Evolutionary conservation across 64 coral and sea anemone species (phyloP), one percentile per base, ranked within the genome.

Genomic region (Stylophora pistillata): DNA sequence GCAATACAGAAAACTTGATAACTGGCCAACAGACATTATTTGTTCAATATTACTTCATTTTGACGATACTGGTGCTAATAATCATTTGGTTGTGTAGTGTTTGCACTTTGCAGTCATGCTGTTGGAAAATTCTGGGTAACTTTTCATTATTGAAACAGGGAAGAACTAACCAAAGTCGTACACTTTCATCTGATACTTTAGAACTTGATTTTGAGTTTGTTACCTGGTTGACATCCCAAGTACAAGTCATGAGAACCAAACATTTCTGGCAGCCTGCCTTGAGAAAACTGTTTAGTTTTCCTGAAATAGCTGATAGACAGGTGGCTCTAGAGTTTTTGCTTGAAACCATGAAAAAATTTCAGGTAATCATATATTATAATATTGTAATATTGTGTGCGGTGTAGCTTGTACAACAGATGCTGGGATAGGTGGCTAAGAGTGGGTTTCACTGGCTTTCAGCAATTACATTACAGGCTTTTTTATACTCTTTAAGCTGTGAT

Each of bases 141-240:
- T 17, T 74, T 11, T 7, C 30, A 13, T 10, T 74, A 31, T 18
- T 34, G 29, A 15, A 18, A n/a, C 0, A 23, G 29, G 21, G 29
- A 23, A 5, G 23, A 37, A 9, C 3, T 20, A 13, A 47, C 16
- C 14, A 30, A 73, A 11, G 29, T 13, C 71, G 9, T 37, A 23
- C 5, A 27, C 30, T 70, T 34, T 30, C 34, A 53, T 53, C 16
- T 79, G 13, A 32, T 5, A 70, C 59, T 71, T 41, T 60, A 96
- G 94, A 93, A 61, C 87, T 96, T 32, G 94, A 96, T 89, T 92
- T 93, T 87, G 94, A 93, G 12, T 96, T 93, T 71, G 62, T 89
- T 20, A 57, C 10, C 3, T 78, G 81, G 90, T 53, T 93, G 5
- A 62, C 59, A 28, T 81, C 81, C 28, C 18, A 79, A n/a, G 27